Percentiles rank a stretch among this genome's conserved stretches.
These are phyloP conservation scores for Aphaenogaster ashmeadi DNA, from an alignment of 1,140 invertebrate species.

Conservation along the genomic window DNA sequence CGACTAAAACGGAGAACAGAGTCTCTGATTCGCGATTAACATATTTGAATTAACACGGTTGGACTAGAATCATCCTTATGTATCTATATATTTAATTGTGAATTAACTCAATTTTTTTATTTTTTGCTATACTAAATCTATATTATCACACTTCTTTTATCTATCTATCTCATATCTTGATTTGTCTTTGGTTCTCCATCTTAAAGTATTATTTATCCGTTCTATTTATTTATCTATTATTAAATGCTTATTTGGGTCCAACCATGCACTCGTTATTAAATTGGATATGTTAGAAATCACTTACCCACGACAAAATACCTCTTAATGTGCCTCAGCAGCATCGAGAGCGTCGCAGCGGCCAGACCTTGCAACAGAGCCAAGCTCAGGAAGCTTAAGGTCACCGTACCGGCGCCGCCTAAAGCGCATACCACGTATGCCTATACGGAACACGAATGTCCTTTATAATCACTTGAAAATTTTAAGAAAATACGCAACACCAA, in stretches of 20 bases:
- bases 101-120: background rate
- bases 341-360: conserved; percentile 90
- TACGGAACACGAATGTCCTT: conserved; percentile 45
- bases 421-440: conserved; percentile 90
- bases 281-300: conserved; percentile 60
- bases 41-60: background rate
- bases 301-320: conserved; percentile 90
- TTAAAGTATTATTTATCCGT: background rate
- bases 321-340: conserved; percentile 90
- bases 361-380: conserved; percentile 90
- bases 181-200: background rate
- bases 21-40: background rate
- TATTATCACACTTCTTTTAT: background rate
- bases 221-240: background rate
- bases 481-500: background rate
- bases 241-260: background rate
- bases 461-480: background rate
- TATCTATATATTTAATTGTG: background rate
- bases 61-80: background rate
- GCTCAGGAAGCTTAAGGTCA: conserved; percentile 89
- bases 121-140: background rate
- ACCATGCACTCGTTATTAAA: background rate
- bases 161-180: background rate
- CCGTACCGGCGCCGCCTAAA: conserved; percentile 88
- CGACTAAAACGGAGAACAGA: conserved; percentile 85